A percentile compares a stretch with the other conserved stretches of the same genome.
phyloP scores from a whole-genome alignment of 2,888 invertebrate species.

The Epirrhoe alternata region DNA sequence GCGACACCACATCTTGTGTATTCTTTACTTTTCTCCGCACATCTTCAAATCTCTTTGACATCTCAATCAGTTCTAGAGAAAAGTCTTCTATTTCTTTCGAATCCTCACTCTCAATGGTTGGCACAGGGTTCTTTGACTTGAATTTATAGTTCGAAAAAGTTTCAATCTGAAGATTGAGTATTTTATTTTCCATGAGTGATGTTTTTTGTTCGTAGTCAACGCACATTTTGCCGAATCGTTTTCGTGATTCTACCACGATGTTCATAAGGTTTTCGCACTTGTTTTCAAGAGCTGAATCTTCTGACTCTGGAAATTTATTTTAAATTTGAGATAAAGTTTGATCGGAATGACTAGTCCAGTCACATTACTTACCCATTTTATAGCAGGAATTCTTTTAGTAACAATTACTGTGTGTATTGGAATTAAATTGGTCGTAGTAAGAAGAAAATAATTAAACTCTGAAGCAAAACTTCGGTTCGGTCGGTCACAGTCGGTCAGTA shows the following conservation, averaged over 20 bases:
- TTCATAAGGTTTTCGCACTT: slow-evolving; percentile 77
- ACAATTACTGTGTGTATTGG: background rate
- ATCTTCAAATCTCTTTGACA: slow-evolving; percentile 56
- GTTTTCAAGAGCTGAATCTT: slow-evolving; percentile 58
- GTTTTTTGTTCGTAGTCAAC: slow-evolving; percentile 69
- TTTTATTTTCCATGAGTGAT: slow-evolving; percentile 65
- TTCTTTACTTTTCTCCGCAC: slow-evolving; percentile 57
- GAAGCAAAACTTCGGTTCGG: background rate
- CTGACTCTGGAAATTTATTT: slow-evolving; percentile 50
- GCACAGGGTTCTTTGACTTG: slow-evolving; percentile 59
- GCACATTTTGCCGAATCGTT: slow-evolving; percentile 69
- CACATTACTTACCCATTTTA: slow-evolving; percentile 32
- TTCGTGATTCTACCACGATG: slow-evolving; percentile 77
- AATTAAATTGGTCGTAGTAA: background rate
- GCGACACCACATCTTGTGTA: slow-evolving; percentile 61
- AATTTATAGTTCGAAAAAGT: slow-evolving; percentile 62
- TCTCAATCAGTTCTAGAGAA: slow-evolving; percentile 54
- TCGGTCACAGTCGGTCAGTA: too few species aligned
- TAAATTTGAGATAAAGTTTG: background rate
- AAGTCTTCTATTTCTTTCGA: slow-evolving; percentile 64
- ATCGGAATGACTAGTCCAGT: too few species aligned
- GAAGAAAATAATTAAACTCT: too few species aligned
- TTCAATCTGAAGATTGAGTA: slow-evolving; percentile 67
- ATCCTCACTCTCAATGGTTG: slow-evolving; percentile 51
- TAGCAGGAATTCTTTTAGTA: background rate